Conservation (phyloP, 2,113 vertebrate species). For the Sinocyclocheilus grahami region DNA sequence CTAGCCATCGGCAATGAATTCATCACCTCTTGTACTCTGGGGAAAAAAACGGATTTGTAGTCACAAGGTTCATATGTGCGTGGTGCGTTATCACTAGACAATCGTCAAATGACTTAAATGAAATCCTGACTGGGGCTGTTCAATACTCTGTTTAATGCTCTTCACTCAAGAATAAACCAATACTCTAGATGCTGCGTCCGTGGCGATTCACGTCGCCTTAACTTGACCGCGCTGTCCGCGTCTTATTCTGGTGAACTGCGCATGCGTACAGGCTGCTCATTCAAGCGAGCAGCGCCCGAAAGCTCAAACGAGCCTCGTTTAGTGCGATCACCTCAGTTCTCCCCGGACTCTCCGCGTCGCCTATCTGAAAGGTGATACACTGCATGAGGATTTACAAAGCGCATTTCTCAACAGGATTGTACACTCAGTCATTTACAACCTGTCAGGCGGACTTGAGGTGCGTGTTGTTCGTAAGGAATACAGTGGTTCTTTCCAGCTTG, state of each 20-base stretch:
- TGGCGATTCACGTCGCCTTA: constrained; percentile 17
- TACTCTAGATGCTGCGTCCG: background rate
- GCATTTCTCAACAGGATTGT: constrained; percentile 61
- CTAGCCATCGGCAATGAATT: background rate
- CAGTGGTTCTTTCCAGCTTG: constrained; percentile 18
- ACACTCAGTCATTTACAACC: constrained; percentile 27
- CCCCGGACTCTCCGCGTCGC: constrained; percentile 43
- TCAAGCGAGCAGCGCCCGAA: constrained; percentile 78
- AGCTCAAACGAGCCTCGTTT: constrained; percentile 80
- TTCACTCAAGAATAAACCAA: too few relatives aligned
- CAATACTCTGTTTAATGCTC: too few relatives aligned
- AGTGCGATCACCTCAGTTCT: constrained; percentile 65
- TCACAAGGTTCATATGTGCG: background rate
- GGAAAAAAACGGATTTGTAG: too few relatives aligned
- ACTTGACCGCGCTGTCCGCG: constrained; percentile 16
- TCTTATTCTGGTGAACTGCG: constrained; percentile 54
- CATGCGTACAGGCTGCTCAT: constrained; percentile 77
- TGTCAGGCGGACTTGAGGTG: constrained; percentile 29
- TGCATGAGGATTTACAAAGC: constrained; percentile 51
- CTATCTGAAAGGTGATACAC: background rate
- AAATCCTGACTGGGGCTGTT: background rate
- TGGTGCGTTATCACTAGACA: background rate
- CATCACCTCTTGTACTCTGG: background rate
- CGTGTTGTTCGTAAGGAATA: constrained; percentile 35
- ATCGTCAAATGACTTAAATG: background rate